Evolutionary conservation across 2,888 invertebrate genomes (phyloP).

Genomic region (Melipona beecheii): DNA sequence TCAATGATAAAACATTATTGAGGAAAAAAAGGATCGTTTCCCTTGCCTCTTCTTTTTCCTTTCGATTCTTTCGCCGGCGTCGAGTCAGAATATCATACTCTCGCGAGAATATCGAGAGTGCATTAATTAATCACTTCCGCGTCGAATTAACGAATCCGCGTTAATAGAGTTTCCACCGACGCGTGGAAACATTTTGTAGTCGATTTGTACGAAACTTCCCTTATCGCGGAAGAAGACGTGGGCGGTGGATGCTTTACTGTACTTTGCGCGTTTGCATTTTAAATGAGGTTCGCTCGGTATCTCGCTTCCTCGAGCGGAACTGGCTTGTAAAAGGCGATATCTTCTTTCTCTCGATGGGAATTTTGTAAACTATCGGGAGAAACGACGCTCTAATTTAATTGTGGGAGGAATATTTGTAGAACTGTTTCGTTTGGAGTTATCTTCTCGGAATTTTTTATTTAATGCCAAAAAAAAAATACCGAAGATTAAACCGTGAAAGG

Average conservation of each 20-base stretch:
- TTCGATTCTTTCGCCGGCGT: not conserved
- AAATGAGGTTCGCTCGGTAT: not conserved
- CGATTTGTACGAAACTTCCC: not conserved
- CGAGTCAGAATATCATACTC: not conserved
- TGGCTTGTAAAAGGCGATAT: not conserved
- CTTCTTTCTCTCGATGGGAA: not conserved
- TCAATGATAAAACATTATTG: no score
- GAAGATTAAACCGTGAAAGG: no score
- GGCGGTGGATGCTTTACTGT: no score
- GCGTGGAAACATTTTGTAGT: not conserved
- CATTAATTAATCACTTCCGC: constrained; percentile 17
- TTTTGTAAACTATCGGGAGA: not conserved
- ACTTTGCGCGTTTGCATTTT: not conserved
- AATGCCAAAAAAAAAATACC: no score
- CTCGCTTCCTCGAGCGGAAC: not conserved
- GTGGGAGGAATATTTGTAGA: no score
- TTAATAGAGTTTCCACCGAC: not conserved
- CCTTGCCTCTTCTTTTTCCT: no score
- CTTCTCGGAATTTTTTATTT: no score
- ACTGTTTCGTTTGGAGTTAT: no score
- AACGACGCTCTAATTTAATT: no score
- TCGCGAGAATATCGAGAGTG: not conserved
- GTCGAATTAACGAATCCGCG: constrained; percentile 1
- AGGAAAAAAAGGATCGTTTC: not conserved
- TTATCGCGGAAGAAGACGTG: not conserved